Evolutionary conservation across 2,797 vertebrate species (phyloP).

Genomic region (Channallabes apus): DNA sequence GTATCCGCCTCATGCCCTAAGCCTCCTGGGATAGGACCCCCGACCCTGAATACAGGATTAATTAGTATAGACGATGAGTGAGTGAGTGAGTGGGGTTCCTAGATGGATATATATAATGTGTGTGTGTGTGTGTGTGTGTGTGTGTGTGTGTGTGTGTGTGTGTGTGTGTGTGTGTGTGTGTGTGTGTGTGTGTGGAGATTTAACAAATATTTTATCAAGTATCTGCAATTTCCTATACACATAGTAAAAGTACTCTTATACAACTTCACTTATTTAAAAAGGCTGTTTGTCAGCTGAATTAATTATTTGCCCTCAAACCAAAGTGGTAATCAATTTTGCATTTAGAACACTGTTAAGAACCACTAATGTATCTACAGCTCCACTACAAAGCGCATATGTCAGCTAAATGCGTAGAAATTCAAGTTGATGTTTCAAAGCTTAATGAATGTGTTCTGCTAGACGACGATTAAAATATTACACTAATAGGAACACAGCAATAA

Average conservation of each 20-base stretch:
- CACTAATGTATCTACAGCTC: neutral
- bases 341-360: neutral
- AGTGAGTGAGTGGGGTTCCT: too few relatives aligned
- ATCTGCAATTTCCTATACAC: neutral
- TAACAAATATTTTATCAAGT: neutral
- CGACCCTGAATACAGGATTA: too few relatives aligned
- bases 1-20: too few relatives aligned
- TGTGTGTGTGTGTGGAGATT: neutral
- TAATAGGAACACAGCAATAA: neutral
- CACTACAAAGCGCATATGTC: neutral
- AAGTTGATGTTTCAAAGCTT: neutral
- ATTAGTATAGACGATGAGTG: too few relatives aligned
- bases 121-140: too few relatives aligned
- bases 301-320: neutral
- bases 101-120: too few relatives aligned
- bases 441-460: neutral
- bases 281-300: constrained; percentile 9
- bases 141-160: too few relatives aligned
- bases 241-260: neutral
- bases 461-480: neutral
- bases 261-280: constrained; percentile 2
- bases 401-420: neutral
- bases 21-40: too few relatives aligned
- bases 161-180: too few relatives aligned
- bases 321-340: neutral